phyloP scores from a whole-genome alignment of 1,140 invertebrate genomes.

The Rhynchophorus ferrugineus region DNA sequence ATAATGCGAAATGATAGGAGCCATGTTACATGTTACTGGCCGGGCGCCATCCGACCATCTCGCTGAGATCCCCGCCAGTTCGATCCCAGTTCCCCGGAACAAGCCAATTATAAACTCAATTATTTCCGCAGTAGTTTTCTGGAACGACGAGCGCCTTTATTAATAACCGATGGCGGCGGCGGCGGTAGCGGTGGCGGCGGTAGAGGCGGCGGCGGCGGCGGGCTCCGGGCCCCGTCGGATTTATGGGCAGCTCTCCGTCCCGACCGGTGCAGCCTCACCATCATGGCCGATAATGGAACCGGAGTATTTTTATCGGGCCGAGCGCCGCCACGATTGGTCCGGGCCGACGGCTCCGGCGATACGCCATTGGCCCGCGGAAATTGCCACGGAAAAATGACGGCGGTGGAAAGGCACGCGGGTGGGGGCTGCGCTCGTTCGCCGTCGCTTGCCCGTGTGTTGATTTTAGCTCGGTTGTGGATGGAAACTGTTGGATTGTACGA shows the following conservation, averaged over 20 bases:
- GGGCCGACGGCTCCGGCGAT: background rate
- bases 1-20: too few species aligned
- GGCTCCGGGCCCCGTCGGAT: too few species aligned
- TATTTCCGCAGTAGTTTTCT: background rate
- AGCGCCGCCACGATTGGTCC: background rate
- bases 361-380: constrained; percentile 1
- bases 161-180: background rate
- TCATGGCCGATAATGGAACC: constrained; percentile 7
- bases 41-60: too few species aligned
- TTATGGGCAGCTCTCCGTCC: background rate
- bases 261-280: background rate
- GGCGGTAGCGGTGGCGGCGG: background rate
- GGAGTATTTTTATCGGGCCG: constrained; percentile 1
- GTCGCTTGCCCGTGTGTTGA: background rate
- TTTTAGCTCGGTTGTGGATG: too few species aligned
- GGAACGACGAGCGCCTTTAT: background rate
- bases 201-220: background rate
- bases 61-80: too few species aligned
- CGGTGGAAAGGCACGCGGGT: background rate
- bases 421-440: background rate
- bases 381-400: background rate
- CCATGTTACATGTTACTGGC: too few species aligned
- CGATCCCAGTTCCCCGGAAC: too few species aligned
- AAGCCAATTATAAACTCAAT: constrained; percentile 1
- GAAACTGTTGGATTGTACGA: too few species aligned